Evolutionary conservation across 2,888 invertebrate species (phyloP).

Genomic region (Drosophila macrospina): DNA sequence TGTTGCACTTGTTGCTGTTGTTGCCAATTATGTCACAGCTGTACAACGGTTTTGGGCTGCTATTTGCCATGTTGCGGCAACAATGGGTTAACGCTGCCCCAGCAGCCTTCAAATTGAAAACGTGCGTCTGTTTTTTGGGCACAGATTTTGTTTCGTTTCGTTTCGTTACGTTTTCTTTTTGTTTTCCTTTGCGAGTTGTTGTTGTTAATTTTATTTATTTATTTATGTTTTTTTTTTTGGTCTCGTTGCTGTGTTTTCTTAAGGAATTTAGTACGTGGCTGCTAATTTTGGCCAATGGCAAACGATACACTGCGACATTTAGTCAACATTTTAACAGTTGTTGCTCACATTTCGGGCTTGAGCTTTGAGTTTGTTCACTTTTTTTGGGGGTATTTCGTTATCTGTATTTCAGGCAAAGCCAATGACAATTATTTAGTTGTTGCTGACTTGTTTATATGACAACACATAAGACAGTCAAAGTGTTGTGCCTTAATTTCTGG

Average conservation of each 20-base stretch:
- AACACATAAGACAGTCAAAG: constrained; percentile 2
- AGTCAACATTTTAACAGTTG: constrained; percentile 13
- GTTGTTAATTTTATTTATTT: no score
- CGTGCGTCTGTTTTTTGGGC: constrained; percentile 51
- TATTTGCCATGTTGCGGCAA: constrained; percentile 43
- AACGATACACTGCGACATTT: constrained; percentile 17
- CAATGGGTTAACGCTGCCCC: constrained; percentile 60
- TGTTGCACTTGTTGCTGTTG: constrained; percentile 13
- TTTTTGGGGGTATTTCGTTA: constrained; percentile 39
- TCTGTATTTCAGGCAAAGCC: constrained; percentile 34
- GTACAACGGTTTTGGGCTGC: constrained; percentile 24
- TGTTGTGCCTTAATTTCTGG: constrained; percentile 19
- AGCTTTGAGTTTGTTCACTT: constrained; percentile 21
- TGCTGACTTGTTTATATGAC: constrained; percentile 7
- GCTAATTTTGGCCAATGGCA: constrained; percentile 60
- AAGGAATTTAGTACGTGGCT: constrained; percentile 69
- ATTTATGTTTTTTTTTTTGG: constrained; percentile 16
- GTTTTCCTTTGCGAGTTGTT: constrained; percentile 9
- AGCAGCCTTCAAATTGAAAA: constrained; percentile 58
- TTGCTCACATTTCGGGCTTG: constrained; percentile 5
- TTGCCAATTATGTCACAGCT: constrained; percentile 50
- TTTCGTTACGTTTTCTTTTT: neutral
- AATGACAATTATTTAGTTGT: constrained; percentile 50
- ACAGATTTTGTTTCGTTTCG: constrained; percentile 22
- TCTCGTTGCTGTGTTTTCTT: constrained; percentile 42